Conservation (phyloP, 2,797 vertebrate species). For the Parauchenoglanis ngamensis region DNA sequence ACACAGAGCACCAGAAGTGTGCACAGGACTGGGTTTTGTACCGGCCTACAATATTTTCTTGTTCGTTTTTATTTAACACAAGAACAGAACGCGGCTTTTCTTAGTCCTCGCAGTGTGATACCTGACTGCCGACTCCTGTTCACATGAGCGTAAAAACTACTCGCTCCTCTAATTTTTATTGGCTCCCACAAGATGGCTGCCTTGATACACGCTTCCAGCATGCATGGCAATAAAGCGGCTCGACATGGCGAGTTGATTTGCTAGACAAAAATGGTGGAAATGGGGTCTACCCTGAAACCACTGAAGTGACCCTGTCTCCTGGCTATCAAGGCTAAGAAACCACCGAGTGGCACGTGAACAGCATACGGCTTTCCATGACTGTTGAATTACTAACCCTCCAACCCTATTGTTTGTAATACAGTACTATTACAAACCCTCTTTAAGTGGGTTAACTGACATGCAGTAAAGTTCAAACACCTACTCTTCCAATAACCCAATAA, state of each 20-base stretch:
- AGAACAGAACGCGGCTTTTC: background rate
- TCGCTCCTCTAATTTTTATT: background rate
- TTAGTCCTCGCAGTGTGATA: background rate
- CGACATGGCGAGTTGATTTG: background rate
- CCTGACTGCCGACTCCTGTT: background rate
- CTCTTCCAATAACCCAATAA: conserved; percentile 4
- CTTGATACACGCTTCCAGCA: background rate
- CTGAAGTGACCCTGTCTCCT: background rate
- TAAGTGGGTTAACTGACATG: too few species aligned
- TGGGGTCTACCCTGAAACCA: background rate
- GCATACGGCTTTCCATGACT: background rate
- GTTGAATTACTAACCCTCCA: background rate
- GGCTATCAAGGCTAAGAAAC: background rate
- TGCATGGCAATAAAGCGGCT: background rate
- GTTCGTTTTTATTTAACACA: background rate
- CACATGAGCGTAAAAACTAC: background rate
- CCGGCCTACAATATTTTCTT: background rate
- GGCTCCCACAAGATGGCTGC: background rate
- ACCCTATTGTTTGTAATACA: too few species aligned
- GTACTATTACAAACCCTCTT: too few species aligned
- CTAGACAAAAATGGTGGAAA: background rate
- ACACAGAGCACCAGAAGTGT: background rate
- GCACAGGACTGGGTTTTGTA: background rate
- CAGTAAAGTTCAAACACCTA: conserved; percentile 55
- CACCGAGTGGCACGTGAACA: background rate